Base-by-base conservation (phyloP, 2,797 vertebrate species). In the Gymnopithys bicolor region DNA sequence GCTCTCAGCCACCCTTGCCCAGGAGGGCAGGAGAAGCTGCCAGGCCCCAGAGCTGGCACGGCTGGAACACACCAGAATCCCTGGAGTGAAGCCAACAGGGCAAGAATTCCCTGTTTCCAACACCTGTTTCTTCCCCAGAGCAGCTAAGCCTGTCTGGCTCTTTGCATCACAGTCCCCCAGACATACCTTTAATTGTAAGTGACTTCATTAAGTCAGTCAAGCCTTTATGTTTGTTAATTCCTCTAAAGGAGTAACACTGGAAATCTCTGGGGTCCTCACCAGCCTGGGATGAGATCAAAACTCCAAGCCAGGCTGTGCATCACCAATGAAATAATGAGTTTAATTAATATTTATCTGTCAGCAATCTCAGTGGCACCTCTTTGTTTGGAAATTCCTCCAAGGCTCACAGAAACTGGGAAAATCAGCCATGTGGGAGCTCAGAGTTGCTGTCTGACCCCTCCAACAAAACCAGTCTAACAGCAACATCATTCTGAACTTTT, bases 11-110 rank as follows among this genome's bases (percentile, higher is more conserved):
- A 10, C 1, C 5, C 56, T 60, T 77, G n/a, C 68, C 89, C 93
- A 92, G 87, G 78, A 87, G 88, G 92, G 80, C 91, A 94, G 90
- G 28, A 70, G 67, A n/a, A 82, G 41, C 15, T 39, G 37, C 33
- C 43, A 13, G 45, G 37, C 4, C 32, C 27, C 49, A 66, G 75
- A 48, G 12, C 77, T 6, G 21, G 41, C 48, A 30, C 0, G 0
- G 3, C 1, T 46, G 41, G 45, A 53, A 77, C 0, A 25, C 1
- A 0, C 27, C 43, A 43, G 28, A n/a, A 8, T 15, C 49, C 43
- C 27, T 17, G 3, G 6, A 56, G 30, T 13, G 43, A 71, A 71
- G 41, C 4, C 73, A 81, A 37, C 18, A 33, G 23, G 28, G 48
- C 4, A 39, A 51, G 51, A 56, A 27, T 3, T 13, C 43, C 10